These are phyloP conservation scores for Rhopalosiphum nymphaeae DNA, from an alignment of 2,888 invertebrate genomes.

Conservation along the genomic window DNA sequence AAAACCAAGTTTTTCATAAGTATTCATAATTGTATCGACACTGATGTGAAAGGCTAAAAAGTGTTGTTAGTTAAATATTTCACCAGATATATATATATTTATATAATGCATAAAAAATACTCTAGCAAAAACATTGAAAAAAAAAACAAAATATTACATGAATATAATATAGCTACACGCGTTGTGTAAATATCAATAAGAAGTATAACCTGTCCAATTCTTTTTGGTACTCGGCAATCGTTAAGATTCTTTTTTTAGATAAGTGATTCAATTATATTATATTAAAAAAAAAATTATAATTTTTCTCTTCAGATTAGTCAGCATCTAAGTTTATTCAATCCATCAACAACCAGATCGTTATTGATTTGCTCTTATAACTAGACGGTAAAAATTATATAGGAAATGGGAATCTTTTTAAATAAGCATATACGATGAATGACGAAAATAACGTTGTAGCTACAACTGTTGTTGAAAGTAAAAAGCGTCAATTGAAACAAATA, in stretches of 20 bases:
- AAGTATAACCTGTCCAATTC: too few relatives aligned
- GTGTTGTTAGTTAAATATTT: neutral
- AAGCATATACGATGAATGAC: neutral
- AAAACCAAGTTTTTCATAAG: neutral
- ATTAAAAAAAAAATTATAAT: too few relatives aligned
- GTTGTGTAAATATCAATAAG: neutral
- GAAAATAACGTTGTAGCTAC: neutral
- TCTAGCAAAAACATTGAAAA: neutral
- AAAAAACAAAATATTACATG: neutral
- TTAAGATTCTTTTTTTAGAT: too few relatives aligned
- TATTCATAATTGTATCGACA: neutral
- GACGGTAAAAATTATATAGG: neutral
- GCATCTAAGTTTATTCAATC: neutral
- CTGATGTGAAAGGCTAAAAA: neutral
- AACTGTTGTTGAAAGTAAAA: neutral
- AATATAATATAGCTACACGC: neutral
- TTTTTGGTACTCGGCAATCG: too few relatives aligned
- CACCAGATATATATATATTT: rapidly evolving
- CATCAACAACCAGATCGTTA: neutral
- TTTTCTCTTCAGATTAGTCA: too few relatives aligned
- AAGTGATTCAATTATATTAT: too few relatives aligned
- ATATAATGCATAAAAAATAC: neutral
- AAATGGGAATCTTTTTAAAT: neutral
- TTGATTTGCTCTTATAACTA: neutral
- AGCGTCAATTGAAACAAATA: neutral